Evolutionary conservation across 2,888 invertebrate genomes (phyloP), one percentile per base, ranked within the genome.

Genomic region (Drosophila siamana): DNA sequence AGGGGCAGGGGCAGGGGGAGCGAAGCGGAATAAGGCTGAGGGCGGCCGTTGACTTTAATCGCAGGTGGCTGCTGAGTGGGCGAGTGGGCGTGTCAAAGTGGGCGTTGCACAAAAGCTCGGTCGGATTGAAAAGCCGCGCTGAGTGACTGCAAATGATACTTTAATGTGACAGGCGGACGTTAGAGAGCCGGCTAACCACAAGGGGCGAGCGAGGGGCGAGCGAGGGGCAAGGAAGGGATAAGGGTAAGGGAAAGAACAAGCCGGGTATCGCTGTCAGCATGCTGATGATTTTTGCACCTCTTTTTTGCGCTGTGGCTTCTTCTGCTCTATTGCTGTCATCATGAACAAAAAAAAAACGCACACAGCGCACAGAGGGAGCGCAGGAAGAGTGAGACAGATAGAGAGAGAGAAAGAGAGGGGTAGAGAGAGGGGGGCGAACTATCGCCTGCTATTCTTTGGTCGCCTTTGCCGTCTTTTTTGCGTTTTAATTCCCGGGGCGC

Each of bases 131-230:
- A 75, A 62, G 62, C 65, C 61, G 38, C 33, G 66, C 69, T 75
- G 86, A 83, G 78, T 86, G 85, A 86, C 78, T 84, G 86, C 75
- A 83, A 83, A 83, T 84, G 86, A 86, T 83, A 83, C 86, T 83
- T 83, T 83, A 83, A 83, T 83, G 85, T 83, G 86, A 86, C 82
- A 86, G 86, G 68, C 84, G 69, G 78, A 61, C 63, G 60, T 16
- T 11, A 26, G n/a, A 9, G 16, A 19, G 11, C 4, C 8, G 16
- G 11, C 13, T 7, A 6, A 8, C n/a, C n/a, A n/a, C n/a, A n/a
- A 7, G 9, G 24, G 8, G 22, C 2, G 2, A 2, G 26, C 5
- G 38, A 9, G 11, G 28, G 16, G 2, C n/a, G n/a, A n/a, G 24
- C 13, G 44, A 2, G 6, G 7, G 7, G 13, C 4, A 15, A 13